Base-by-base conservation (phyloP, 2,113 vertebrate genomes). In the Pomatostomus ruficeps region DNA sequence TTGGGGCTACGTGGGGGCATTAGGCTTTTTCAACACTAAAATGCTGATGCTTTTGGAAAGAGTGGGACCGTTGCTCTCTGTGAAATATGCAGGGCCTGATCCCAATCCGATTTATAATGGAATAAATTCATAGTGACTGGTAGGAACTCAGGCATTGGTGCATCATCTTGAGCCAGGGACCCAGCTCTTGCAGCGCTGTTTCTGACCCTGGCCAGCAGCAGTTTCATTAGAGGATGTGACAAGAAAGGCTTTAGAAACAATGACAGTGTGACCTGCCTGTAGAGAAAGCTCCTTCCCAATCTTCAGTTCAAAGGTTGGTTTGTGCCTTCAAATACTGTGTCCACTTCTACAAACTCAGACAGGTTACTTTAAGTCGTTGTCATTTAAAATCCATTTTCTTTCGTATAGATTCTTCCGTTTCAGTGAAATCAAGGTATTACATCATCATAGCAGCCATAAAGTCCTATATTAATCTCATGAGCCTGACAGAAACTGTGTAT, bases 351-450 rank as follows among this genome's bases (percentile, higher is more conserved):
- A 73, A 31, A 25, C 42, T 90, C 55, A 40, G 54, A 66, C 12
- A 85, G 21, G 43, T 75, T 91, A 51, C 54, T 85, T 63, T 15
- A n/a, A 76, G 71, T 73, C 19, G 7, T 16, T 87, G 81, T n/a
- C 49, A 66, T 88, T 91, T 68, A 55, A 85, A 89, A 54, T 73
- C 70, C 3, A 29, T 80, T 94, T 96, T 90, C 45, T 76, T 62
- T 68, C 1, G 0, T 35, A 75, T 6, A 43, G 42, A 25, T 62
- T 55, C 49, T 88, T 89, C 58, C 45, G 0, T 89, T 94, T 76
- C 71, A 67, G 38, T 76, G 46, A 85, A 94, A 92, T 94, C 54
- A 88, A 76, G 19, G 38, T 38, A 95, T 96, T 85, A 66, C 67
- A 75, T 91, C 92, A 85, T 61, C 46, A 18, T 2, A 76, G 84